Percentiles rank a stretch among this genome's conserved stretches.
phyloP scores from a whole-genome alignment of 1,140 invertebrate genomes.

The Tetragnatha versicolor region DNA sequence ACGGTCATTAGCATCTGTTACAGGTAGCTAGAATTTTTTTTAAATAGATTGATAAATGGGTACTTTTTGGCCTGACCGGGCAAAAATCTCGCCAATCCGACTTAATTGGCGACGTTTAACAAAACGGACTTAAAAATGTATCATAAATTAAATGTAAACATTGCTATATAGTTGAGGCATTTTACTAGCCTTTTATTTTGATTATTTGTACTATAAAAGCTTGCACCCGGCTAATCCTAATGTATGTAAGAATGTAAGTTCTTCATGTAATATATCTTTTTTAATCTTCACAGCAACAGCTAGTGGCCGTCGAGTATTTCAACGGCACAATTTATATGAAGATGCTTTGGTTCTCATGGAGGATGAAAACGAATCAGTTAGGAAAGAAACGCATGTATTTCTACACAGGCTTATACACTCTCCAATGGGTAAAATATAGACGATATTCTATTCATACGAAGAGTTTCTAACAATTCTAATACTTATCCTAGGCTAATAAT shows the following conservation, averaged over 20 bases:
- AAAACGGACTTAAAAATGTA: no score
- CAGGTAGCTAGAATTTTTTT: slow-evolving; percentile 2
- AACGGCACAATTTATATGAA: slow-evolving; percentile 7
- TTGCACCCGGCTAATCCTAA: no score
- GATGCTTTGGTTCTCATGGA: background rate
- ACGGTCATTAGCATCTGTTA: background rate
- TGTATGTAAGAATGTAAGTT: background rate
- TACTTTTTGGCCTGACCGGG: no score
- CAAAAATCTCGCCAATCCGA: no score
- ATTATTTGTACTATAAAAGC: no score
- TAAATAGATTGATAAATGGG: no score
- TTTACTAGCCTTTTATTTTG: no score
- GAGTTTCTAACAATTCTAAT: no score
- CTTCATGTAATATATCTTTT: background rate
- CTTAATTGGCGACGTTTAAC: no score
- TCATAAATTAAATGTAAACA: no score
- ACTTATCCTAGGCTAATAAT: no score
- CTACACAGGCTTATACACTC: slow-evolving; percentile 6
- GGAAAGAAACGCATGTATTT: background rate
- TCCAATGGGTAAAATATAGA: slow-evolving; percentile 11
- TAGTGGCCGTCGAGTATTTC: background rate
- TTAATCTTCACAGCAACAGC: slow-evolving; percentile 2
- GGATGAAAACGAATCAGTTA: background rate
- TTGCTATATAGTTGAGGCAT: no score
- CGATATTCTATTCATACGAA: background rate